A percentile compares a stretch with the other conserved stretches of the same genome.
Evolutionary conservation across 2,888 invertebrate genomes (phyloP).

Genomic region (Temnothorax rugatulus): DNA sequence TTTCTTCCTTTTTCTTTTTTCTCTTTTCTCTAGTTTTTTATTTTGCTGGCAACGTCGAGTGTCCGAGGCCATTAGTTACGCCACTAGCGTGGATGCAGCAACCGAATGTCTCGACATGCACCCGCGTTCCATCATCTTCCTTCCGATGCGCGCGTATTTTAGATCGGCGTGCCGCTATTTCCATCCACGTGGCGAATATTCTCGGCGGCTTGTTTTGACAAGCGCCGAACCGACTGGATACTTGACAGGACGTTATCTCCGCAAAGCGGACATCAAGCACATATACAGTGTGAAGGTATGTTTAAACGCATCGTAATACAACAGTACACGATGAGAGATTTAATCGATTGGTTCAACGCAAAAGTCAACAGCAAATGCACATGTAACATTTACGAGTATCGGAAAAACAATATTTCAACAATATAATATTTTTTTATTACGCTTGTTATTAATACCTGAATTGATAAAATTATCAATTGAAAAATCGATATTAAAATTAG

Average conservation of each 20-base stretch:
- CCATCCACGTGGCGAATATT: slow-evolving; percentile 63
- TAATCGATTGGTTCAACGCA: slow-evolving; percentile 13
- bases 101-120: slow-evolving; percentile 51
- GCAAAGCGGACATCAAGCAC: slow-evolving; percentile 47
- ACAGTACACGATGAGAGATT: slow-evolving; percentile 29
- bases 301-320: slow-evolving; percentile 44
- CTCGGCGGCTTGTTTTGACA: slow-evolving; percentile 69
- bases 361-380: slow-evolving; percentile 27
- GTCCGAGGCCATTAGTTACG: slow-evolving; percentile 41
- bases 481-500: background rate
- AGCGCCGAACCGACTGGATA: slow-evolving; percentile 65
- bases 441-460: background rate
- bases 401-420: background rate
- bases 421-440: slow-evolving; percentile 9
- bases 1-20: background rate
- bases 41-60: slow-evolving; percentile 9
- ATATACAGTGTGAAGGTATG: slow-evolving; percentile 19
- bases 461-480: background rate
- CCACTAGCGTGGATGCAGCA: slow-evolving; percentile 39
- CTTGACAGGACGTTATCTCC: slow-evolving; percentile 53
- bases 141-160: slow-evolving; percentile 70
- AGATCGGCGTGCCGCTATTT: slow-evolving; percentile 65
- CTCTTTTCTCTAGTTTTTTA: background rate
- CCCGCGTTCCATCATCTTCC: slow-evolving; percentile 69
- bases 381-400: slow-evolving; percentile 4